These are phyloP conservation scores for Poecilia velifera DNA, from an alignment of 2,797 vertebrate species.

Conservation along the genomic window DNA sequence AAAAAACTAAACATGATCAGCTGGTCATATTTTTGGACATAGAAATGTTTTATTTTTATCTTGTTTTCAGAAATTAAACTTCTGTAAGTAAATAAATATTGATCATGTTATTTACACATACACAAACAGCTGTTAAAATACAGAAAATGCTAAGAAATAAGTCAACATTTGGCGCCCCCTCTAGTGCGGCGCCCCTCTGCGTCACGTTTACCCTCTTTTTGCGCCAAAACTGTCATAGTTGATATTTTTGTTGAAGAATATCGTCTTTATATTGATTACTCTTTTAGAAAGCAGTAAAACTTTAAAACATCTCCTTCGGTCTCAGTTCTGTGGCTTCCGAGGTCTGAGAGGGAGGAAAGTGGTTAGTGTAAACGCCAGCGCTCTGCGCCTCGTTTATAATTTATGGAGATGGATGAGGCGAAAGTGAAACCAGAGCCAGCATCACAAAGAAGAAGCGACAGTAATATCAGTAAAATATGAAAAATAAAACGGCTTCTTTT, in stretches of 20 bases:
- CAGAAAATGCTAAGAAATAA: no score
- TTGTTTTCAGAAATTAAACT: background rate
- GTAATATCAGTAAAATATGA: background rate
- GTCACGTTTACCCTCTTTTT: no score
- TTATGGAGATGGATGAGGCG: constrained; percentile 44
- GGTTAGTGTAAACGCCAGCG: background rate
- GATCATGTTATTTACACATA: no score
- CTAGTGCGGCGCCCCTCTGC: no score
- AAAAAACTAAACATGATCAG: background rate
- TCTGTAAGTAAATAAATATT: background rate
- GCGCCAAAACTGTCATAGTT: background rate
- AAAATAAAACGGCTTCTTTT: background rate
- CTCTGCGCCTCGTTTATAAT: constrained; percentile 55
- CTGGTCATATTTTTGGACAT: background rate
- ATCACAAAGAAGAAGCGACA: background rate
- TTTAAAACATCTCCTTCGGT: background rate
- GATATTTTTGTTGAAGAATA: background rate
- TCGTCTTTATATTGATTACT: background rate
- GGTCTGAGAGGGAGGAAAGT: background rate
- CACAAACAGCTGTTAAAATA: no score
- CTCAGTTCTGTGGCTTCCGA: no score
- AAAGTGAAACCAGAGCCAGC: constrained; percentile 56
- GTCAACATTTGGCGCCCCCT: no score
- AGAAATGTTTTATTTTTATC: background rate
- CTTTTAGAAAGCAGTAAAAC: background rate